Percentiles rank a stretch among this genome's conserved stretches.
Conservation (phyloP, 2,888 invertebrate species). For the Coecobrya sp. region DNA sequence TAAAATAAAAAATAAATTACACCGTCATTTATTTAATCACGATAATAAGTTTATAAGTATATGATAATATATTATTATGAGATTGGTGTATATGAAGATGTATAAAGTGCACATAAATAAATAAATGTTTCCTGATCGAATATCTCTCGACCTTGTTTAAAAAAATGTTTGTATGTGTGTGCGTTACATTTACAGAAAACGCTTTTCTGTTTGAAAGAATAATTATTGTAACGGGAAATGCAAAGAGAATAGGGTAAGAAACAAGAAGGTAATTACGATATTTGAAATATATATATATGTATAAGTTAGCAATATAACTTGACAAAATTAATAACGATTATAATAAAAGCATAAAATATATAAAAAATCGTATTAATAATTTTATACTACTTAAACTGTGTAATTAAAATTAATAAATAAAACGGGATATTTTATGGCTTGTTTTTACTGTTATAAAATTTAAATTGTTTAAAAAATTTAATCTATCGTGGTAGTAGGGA, state of each 20-base stretch:
- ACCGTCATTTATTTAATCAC: conserved; percentile 39
- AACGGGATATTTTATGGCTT: conserved; percentile 45
- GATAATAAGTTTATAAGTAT: conserved; percentile 19
- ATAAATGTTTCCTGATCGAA: conserved; percentile 30
- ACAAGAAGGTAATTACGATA: conserved; percentile 25
- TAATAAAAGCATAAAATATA: neutral
- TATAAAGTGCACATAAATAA: conserved; percentile 55
- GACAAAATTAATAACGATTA: conserved; percentile 5
- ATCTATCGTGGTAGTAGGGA: conserved; percentile 7
- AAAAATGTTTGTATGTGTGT: neutral
- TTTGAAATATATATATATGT: neutral
- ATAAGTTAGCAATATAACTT: neutral
- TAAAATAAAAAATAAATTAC: conserved; percentile 58
- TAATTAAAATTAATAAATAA: conserved; percentile 1
- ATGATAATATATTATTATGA: neutral
- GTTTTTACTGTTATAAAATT: conserved; percentile 20
- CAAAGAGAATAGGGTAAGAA: conserved; percentile 44
- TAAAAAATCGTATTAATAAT: conserved; percentile 21
- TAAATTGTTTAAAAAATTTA: neutral
- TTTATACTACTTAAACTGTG: neutral
- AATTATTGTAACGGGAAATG: conserved; percentile 16
- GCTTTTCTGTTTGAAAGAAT: conserved; percentile 21
- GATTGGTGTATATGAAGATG: conserved; percentile 57
- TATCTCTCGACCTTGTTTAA: neutral
- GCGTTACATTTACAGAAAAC: conserved; percentile 14